phyloP scores from a whole-genome alignment of 2,888 invertebrate genomes.

The Hesperia comma region DNA sequence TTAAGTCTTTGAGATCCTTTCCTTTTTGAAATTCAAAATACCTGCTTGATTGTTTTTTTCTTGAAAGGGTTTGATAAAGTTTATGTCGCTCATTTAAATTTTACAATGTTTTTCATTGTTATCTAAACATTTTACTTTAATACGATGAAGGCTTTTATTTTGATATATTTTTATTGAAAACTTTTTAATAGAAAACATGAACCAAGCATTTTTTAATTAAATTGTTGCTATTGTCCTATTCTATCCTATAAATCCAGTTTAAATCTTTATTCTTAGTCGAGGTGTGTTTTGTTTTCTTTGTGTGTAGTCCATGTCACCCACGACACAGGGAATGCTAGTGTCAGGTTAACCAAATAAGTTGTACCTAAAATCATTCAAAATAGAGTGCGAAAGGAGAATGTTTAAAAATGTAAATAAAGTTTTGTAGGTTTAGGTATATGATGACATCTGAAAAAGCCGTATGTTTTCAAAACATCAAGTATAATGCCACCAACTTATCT shows the following conservation, averaged over 20 bases:
- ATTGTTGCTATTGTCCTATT: not conserved
- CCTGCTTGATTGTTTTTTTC: constrained; percentile 34
- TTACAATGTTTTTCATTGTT: constrained; percentile 28
- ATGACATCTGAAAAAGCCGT: not conserved
- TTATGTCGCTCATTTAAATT: constrained; percentile 31
- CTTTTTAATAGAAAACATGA: not conserved
- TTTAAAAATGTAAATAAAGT: too few species aligned
- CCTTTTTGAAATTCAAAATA: constrained; percentile 36
- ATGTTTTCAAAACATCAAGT: constrained; percentile 16
- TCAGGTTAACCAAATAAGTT: too few species aligned
- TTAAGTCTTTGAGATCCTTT: constrained; percentile 37
- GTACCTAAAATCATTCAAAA: too few species aligned
- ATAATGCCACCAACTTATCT: too few species aligned
- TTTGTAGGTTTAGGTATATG: too few species aligned
- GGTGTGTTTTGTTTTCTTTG: too few species aligned
- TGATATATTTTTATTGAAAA: not conserved
- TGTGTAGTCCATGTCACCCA: too few species aligned
- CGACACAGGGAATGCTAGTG: too few species aligned
- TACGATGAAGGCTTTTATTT: constrained; percentile 16
- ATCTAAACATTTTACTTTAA: constrained; percentile 16
- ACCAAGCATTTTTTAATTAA: not conserved
- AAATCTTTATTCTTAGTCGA: too few species aligned
- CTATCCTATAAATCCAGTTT: too few species aligned
- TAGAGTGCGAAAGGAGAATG: too few species aligned
- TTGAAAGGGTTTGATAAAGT: constrained; percentile 24